Conservation (phyloP, 2,113 vertebrate species). For the Aegotheles bennettii region DNA sequence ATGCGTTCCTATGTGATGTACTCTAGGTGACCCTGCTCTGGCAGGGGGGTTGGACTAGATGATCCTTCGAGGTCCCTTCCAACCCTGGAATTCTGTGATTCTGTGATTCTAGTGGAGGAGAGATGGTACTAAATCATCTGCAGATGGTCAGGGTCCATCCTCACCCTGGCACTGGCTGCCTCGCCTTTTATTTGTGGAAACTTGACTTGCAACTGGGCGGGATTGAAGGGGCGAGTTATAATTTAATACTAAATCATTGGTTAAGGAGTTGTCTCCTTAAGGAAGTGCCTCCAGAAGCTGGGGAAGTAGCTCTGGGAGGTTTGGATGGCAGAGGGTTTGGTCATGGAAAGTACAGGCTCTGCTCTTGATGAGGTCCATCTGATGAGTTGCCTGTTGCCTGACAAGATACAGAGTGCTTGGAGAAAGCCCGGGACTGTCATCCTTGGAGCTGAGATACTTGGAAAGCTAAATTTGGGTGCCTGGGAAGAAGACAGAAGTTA, state of each 20-base stretch:
- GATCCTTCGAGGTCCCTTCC: no score
- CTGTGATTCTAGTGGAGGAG: background rate
- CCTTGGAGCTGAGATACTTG: background rate
- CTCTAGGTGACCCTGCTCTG: no score
- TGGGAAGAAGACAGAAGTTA: background rate
- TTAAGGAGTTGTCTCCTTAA: background rate
- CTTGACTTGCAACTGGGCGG: background rate
- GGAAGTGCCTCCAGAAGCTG: background rate
- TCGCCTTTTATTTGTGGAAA: background rate
- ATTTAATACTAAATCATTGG: background rate
- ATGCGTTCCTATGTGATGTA: no score
- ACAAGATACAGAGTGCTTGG: background rate
- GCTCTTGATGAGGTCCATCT: background rate
- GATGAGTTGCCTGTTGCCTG: background rate
- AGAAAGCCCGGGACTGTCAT: background rate
- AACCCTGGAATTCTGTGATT: no score
- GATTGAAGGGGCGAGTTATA: background rate
- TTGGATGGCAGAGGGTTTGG: background rate
- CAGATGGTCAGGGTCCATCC: rapidly evolving
- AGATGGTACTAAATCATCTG: background rate
- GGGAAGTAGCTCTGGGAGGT: background rate
- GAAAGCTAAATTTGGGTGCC: background rate
- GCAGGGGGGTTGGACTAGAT: no score
- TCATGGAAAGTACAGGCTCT: background rate
- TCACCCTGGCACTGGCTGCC: background rate